Evolutionary conservation across 2,113 vertebrate genomes (phyloP).

Genomic region (Istiophorus platypterus): DNA sequence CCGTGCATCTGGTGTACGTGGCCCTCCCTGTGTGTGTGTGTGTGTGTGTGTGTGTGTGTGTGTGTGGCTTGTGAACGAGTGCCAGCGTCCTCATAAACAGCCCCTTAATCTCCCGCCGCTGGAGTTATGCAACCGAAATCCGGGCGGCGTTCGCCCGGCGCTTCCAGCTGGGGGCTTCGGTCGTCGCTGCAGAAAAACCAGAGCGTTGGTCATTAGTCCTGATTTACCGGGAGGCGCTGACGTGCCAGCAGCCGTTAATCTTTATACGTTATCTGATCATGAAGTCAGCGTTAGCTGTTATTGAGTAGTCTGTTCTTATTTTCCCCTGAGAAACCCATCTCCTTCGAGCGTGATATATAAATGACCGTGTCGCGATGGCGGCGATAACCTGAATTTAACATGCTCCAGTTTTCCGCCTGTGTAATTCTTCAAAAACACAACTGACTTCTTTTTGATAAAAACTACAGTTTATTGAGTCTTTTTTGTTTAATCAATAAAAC

Average conservation of each 20-base stretch:
- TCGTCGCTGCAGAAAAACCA: background rate
- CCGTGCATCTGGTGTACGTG: slow-evolving; percentile 3
- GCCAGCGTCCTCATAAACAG: slow-evolving; percentile 38
- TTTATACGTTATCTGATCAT: background rate
- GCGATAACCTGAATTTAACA: background rate
- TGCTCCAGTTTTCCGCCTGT: too few species aligned
- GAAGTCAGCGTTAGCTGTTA: background rate
- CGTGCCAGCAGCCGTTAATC: background rate
- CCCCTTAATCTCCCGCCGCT: slow-evolving; percentile 45
- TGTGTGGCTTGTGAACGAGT: slow-evolving; percentile 9
- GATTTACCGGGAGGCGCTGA: background rate
- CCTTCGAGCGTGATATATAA: background rate
- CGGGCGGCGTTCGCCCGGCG: too few species aligned
- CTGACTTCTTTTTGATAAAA: background rate
- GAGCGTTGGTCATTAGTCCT: background rate
- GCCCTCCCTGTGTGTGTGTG: background rate
- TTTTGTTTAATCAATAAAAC: too few species aligned
- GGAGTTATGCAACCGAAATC: slow-evolving; percentile 55
- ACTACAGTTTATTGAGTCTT: too few species aligned
- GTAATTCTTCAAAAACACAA: background rate
- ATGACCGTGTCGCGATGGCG: background rate
- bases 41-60: slow-evolving; percentile 26
- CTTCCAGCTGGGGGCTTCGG: slow-evolving; percentile 48
- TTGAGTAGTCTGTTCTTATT: background rate
- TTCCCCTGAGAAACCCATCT: background rate